Base-by-base conservation (phyloP, 2,113 vertebrate species). In the Gnathochromis pfefferi region DNA sequence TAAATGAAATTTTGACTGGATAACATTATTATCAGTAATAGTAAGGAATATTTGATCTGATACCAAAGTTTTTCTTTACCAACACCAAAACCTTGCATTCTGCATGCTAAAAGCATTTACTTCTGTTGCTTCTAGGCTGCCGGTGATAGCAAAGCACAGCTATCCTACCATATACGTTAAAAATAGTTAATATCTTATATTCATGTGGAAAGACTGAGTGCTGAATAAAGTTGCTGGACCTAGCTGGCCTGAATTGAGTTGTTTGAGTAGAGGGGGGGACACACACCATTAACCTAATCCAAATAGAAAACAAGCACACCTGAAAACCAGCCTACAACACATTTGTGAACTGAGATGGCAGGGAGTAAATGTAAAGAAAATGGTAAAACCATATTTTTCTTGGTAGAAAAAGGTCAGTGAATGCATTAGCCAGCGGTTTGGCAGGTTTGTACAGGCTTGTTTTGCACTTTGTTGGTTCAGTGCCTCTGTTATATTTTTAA, bases 401-500 rank as follows among this genome's bases (percentile, higher is more conserved):
- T 42, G 26, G 26, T 78, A 28, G 16, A 28, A 49, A 78, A 78
- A 49, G 26, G 42, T 49, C 26, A 5, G 17, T 78, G 10, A n/a
- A 31, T 8, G 45, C 33, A 7, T 23, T 4, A 28, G 80, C 23
- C 17, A 60, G 6, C 51, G 35, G n/a, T 28, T 75, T 80, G 57
- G n/a, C 49, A 3, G 42, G 81, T 80, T 57, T 33, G 12, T 2
- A 49, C 13, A 54, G 47, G 23, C 12, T 21, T 38, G 53, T 57
- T 85, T 12, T 19, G 42, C 17, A 47, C 47, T 84, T 54, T 13
- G 51, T 28, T 84, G 83, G 45, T 87, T 87, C 45, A 91, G 5
- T 84, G 68, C 60, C 54, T 81, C 70, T 47, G 73, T 51, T 92
- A 38, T 88, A 90, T 91, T 89, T 92, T 84, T 88, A 91, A 91